Percentiles rank a stretch among this genome's conserved stretches.
Evolutionary conservation across 2,888 invertebrate species (phyloP).

Genomic region (Dermolepida albohirtum): DNA sequence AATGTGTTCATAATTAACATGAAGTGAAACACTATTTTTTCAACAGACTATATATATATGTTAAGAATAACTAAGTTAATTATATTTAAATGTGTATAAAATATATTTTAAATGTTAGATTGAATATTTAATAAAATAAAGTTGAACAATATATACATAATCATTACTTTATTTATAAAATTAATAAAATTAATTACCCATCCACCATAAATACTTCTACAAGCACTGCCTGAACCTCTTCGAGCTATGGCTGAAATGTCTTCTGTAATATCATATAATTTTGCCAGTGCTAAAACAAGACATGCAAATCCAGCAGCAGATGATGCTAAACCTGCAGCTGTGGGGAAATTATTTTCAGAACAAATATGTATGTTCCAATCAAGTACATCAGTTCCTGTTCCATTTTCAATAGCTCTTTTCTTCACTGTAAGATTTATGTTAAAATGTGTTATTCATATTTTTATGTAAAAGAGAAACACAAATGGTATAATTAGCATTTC

Average conservation of each 20-base stretch:
- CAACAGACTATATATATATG: no score
- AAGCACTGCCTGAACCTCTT: slow-evolving; percentile 94
- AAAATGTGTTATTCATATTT: slow-evolving; percentile 29
- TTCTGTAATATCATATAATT: slow-evolving; percentile 78
- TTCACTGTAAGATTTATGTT: slow-evolving; percentile 64
- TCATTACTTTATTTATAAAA: no score
- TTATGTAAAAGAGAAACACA: background rate
- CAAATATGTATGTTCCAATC: slow-evolving; percentile 84
- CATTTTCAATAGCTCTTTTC: slow-evolving; percentile 58
- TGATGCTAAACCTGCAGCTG: slow-evolving; percentile 97
- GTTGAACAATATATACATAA: no score
- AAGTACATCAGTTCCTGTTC: slow-evolving; percentile 52
- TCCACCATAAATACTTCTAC: slow-evolving; percentile 93
- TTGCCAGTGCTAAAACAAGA: slow-evolving; percentile 83
- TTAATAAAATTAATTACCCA: slow-evolving; percentile 67
- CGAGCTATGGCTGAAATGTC: slow-evolving; percentile 85
- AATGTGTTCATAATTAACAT: no score
- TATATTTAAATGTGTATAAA: no score
- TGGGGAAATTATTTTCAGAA: slow-evolving; percentile 97
- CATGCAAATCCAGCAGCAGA: slow-evolving; percentile 99
- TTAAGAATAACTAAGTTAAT: no score
- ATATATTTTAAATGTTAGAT: no score
- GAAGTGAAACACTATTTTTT: no score
- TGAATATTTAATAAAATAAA: no score
- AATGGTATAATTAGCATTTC: slow-evolving; percentile 40